Conservation (phyloP, 30 jellyfish, hydroid and myxozoan species). For the Hydractinia echinata region DNA sequence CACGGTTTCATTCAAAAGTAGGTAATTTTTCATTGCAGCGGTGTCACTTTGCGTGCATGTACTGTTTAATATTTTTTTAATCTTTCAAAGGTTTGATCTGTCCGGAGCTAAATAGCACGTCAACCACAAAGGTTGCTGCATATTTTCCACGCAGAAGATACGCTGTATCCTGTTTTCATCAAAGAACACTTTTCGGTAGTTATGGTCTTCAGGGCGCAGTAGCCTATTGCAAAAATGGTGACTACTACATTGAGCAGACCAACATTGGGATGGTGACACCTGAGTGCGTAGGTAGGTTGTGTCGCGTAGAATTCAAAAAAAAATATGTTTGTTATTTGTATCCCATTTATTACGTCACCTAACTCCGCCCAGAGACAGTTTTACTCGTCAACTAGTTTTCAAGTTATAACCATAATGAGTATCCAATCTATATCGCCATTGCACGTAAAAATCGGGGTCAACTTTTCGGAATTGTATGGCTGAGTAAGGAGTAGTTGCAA, state of each 20-base stretch:
- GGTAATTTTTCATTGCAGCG: background rate
- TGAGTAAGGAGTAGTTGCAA: no score
- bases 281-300: constrained; percentile 70
- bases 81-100: constrained; percentile 16
- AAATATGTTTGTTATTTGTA: no score
- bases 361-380: no score
- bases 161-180: constrained; percentile 15
- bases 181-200: constrained; percentile 33
- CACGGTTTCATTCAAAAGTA: constrained; percentile 76
- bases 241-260: constrained; percentile 18
- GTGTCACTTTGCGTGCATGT: background rate
- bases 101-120: constrained; percentile 15
- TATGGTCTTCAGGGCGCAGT: constrained; percentile 20
- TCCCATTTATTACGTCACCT: no score
- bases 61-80: background rate
- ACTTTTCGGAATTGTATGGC: no score
- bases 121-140: background rate
- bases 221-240: constrained; percentile 35
- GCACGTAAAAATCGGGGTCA: no score
- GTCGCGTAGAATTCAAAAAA: no score
- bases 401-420: no score
- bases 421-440: no score
- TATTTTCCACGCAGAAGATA: constrained; percentile 35
- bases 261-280: constrained; percentile 57
- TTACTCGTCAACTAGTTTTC: no score